Conservation (phyloP, 2,888 invertebrate genomes). For the Anoncus sp. region DNA sequence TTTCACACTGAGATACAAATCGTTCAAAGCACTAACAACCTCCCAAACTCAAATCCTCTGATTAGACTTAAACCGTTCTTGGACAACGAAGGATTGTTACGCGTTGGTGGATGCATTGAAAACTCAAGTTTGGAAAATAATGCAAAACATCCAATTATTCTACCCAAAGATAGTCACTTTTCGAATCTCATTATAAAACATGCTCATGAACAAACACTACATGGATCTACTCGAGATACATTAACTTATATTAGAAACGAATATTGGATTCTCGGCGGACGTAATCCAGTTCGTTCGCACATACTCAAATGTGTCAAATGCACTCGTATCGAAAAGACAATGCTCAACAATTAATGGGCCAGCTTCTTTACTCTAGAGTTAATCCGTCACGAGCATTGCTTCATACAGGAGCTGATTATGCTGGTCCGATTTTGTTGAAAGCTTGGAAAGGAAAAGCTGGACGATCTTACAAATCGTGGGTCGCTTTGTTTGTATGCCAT, state of each 20-base stretch:
- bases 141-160: conserved; percentile 39
- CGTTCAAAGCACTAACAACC: no score
- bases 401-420: conserved; percentile 67
- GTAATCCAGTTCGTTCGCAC: not conserved
- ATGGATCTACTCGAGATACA: conserved; percentile 52
- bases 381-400: conserved; percentile 62
- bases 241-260: conserved; percentile 25
- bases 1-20: conserved; percentile 8
- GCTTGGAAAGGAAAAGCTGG: conserved; percentile 30
- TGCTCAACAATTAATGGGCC: conserved; percentile 66
- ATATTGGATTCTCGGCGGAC: conserved; percentile 51
- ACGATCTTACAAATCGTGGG: conserved; percentile 55
- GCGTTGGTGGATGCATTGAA: conserved; percentile 55
- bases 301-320: conserved; percentile 51
- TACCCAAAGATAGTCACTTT: conserved; percentile 23
- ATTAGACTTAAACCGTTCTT: conserved; percentile 35
- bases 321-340: conserved; percentile 33
- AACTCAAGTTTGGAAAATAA: conserved; percentile 2
- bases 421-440: conserved; percentile 53
- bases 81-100: conserved; percentile 31
- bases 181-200: conserved; percentile 22
- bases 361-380: conserved; percentile 65
- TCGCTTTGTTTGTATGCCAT: conserved; percentile 67
- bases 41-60: conserved; percentile 40
- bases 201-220: conserved; percentile 11